Base-by-base conservation (phyloP, 2,888 invertebrate genomes). In the Spisula subtruncata region DNA sequence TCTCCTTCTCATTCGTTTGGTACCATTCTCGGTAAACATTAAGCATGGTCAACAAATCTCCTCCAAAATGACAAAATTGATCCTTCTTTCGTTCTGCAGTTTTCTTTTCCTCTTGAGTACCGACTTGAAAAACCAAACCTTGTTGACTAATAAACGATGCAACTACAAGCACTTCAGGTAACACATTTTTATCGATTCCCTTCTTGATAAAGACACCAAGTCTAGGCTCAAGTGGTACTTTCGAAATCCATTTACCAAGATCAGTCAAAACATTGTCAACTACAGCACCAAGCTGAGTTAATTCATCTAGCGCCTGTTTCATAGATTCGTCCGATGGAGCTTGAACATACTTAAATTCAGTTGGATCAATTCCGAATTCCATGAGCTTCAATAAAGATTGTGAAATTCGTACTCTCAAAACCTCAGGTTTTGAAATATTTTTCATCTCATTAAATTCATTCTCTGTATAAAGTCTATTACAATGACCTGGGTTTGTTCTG, bases 401-500 rank as follows among this genome's bases (percentile, higher is more conserved):
- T 12, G 94, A 95, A 2, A 96, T 91, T 88, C 96, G 94, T 51
- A 95, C 93, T 81, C 95, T 89, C 48, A 96, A 91, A 71, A 97
- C 96, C 92, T 97, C 97, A 54, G 97, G 97, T 46, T 93, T 90
- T 29, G 95, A 92, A 46, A 81, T 92, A 51, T 91, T 89, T 5
- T 92, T 92, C 96, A 97, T 96, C 6, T 91, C 86, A 12, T 94
- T 86, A 91, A 94, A 97, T 25, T 94, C 94, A n/a, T 93, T 92
- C 83, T 96, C 93, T 12, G 94, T 95, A 90, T 96, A 97, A 16
- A 97, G 93, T 48, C 97, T 93, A 92, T 94, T 96, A 91, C 97
- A 97, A 87, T 93, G 95, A 0, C 97, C 97, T 10, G 95, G 90
- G 25, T 94, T 94, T 10, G 96, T 96, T 87, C 97, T 93, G 20